Conservation (phyloP, 1,140 invertebrate genomes). For the Dreissena polymorpha region DNA sequence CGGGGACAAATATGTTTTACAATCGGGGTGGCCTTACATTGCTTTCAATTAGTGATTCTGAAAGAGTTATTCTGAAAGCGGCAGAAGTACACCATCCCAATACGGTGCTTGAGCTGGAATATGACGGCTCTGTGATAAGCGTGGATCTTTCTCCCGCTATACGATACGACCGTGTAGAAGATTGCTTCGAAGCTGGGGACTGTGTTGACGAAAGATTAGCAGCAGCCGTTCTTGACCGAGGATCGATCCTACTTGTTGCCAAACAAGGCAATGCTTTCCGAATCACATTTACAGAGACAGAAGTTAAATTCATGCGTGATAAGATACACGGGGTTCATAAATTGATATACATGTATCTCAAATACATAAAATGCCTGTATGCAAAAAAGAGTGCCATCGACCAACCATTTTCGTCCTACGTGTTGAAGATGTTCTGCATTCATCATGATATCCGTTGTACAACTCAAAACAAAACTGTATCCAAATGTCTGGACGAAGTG, state of each 20-base stretch:
- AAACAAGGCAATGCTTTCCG: no score
- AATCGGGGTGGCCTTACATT: background rate
- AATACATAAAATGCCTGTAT: no score
- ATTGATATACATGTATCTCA: no score
- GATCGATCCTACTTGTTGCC: slow-evolving; percentile 2
- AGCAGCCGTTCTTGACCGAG: background rate
- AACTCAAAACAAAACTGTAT: no score
- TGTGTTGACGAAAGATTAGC: background rate
- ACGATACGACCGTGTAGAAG: background rate
- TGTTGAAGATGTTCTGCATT: no score
- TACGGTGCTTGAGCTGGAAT: background rate
- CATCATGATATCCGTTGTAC: no score
- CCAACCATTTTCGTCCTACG: no score
- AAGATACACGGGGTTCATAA: no score
- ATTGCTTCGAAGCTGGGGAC: background rate
- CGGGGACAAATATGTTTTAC: background rate
- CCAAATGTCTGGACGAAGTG: no score
- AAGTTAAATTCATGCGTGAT: no score
- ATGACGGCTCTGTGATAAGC: background rate
- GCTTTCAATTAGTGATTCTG: background rate
- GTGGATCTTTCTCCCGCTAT: background rate
- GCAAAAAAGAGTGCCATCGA: no score
- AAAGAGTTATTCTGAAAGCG: background rate
- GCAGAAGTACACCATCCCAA: background rate
- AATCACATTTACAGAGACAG: no score